Evolutionary conservation across 1,140 invertebrate genomes (phyloP).

Genomic region (Campoletis sonorensis): DNA sequence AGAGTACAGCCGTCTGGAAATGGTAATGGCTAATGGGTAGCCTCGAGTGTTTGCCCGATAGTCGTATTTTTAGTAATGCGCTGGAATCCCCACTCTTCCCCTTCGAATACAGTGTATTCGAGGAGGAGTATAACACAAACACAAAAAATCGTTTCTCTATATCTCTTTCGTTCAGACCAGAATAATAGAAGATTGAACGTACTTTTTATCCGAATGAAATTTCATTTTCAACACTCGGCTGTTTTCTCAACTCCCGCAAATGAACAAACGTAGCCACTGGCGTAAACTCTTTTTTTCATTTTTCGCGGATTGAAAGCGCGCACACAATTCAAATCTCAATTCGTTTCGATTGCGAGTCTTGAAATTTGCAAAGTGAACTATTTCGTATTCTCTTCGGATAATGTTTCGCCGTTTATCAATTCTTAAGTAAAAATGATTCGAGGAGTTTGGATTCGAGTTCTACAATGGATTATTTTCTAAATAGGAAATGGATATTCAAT

Average conservation of each 20-base stretch:
- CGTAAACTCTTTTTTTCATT: background rate
- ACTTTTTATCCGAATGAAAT: background rate
- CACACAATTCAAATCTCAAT: constrained; percentile 28
- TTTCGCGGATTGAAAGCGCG: constrained; percentile 1
- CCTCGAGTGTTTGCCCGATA: constrained; percentile 60
- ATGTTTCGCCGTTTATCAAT: background rate
- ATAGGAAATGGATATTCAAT: no score
- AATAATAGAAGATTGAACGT: constrained; percentile 9
- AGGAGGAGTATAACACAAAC: constrained; percentile 4
- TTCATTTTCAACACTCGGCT: background rate
- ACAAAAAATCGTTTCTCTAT: constrained; percentile 6
- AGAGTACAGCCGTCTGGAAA: constrained; percentile 62
- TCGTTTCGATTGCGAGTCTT: background rate
- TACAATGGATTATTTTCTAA: background rate
- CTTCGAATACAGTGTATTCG: background rate
- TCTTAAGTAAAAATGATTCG: background rate
- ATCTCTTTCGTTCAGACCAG: background rate
- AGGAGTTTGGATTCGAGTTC: background rate
- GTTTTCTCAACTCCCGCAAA: background rate
- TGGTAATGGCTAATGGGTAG: constrained; percentile 63
- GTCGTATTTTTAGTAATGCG: constrained; percentile 59
- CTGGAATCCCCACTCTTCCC: constrained; percentile 18
- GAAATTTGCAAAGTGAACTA: background rate
- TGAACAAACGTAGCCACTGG: background rate
- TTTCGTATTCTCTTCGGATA: background rate